phyloP scores from a whole-genome alignment of 2,113 vertebrate genomes.

The Pomatorhinus ruficollis region DNA sequence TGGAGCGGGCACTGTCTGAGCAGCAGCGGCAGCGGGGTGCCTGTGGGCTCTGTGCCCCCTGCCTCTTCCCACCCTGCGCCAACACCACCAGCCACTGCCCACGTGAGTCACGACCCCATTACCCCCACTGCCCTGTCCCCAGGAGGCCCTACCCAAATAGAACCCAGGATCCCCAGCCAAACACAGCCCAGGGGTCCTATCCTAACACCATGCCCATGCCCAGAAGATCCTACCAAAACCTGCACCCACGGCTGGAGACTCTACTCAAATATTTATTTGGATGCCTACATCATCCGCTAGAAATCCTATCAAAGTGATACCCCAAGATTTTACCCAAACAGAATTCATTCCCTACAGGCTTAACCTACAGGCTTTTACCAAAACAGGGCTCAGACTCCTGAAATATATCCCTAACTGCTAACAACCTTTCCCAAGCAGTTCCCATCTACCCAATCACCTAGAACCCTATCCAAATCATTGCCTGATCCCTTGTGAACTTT shows the following conservation, averaged over 20 bases:
- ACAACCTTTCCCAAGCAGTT: background rate
- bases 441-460: background rate
- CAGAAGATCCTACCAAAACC: background rate
- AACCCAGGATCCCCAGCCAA: background rate
- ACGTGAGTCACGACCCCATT: background rate
- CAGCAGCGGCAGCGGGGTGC: constrained; percentile 65
- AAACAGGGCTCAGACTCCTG: background rate
- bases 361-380: background rate
- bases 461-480: background rate
- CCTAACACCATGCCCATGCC: background rate
- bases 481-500: background rate
- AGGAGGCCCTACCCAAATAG: background rate
- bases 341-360: background rate
- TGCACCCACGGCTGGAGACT: background rate
- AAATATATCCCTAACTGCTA: background rate
- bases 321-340: background rate
- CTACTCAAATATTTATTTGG: background rate
- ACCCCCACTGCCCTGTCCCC: background rate
- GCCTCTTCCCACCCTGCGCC: constrained; percentile 84
- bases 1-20: constrained; percentile 76
- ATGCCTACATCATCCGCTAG: background rate
- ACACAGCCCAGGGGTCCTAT: background rate
- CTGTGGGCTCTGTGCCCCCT: constrained; percentile 79
- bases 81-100: constrained; percentile 75
- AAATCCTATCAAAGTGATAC: background rate